These are phyloP conservation scores for Amblyraja radiata DNA, from an alignment of 2,797 vertebrate genomes.

Conservation along the genomic window DNA sequence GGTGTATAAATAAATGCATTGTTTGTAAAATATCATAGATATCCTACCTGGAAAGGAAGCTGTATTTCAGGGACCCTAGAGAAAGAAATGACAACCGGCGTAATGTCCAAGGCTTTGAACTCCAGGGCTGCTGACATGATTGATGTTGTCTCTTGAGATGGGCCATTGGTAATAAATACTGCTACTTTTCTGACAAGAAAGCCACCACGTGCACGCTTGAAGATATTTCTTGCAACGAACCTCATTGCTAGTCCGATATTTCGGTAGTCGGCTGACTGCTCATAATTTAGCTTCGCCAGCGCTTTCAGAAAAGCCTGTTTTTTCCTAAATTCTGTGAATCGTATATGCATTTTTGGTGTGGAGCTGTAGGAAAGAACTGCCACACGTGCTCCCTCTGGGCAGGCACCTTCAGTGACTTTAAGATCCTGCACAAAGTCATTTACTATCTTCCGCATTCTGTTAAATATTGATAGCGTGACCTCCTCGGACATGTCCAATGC, in stretches of 20 bases:
- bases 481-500: conserved; percentile 73
- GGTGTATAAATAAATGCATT: not conserved
- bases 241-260: conserved; percentile 69
- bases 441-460: conserved; percentile 64
- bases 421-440: conserved; percentile 62
- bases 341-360: conserved; percentile 63
- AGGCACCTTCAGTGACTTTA: conserved; percentile 69
- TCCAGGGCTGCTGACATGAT: conserved; percentile 67
- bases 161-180: conserved; percentile 63
- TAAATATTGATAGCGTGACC: conserved; percentile 57
- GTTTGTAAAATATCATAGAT: not conserved
- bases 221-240: conserved; percentile 71
- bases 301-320: conserved; percentile 56
- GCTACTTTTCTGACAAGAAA: conserved; percentile 70
- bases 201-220: conserved; percentile 70
- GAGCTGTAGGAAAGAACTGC: conserved; percentile 65
- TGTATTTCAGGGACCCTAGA: conserved; percentile 51
- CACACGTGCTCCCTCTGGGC: conserved; percentile 69
- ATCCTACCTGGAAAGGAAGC: conserved; percentile 60
- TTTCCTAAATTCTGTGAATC: conserved; percentile 67
- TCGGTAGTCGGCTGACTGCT: conserved; percentile 55
- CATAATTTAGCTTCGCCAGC: conserved; percentile 57
- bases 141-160: conserved; percentile 45
- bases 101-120: conserved; percentile 61
- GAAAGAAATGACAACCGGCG: conserved; percentile 63